phyloP scores from a whole-genome alignment of 2,888 invertebrate species.

The Ptychoptera contaminata region DNA sequence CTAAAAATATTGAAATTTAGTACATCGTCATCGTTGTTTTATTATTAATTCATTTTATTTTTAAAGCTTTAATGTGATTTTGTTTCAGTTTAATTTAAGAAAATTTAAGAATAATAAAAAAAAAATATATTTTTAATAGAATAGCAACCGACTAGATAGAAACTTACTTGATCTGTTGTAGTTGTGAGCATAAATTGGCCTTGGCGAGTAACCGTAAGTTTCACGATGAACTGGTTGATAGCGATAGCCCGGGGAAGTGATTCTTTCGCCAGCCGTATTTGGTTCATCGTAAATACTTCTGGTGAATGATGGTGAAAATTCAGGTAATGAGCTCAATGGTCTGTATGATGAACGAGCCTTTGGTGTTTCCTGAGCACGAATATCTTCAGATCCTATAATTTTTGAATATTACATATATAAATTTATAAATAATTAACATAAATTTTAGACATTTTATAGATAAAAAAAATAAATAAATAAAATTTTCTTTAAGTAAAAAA shows the following conservation, averaged over 20 bases:
- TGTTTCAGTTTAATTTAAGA: too few species aligned
- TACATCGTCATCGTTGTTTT: too few species aligned
- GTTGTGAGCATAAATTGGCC: slow-evolving; percentile 75
- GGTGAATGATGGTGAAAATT: slow-evolving; percentile 47
- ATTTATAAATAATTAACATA: slow-evolving; percentile 3
- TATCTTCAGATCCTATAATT: slow-evolving; percentile 68
- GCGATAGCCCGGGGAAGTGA: slow-evolving; percentile 77
- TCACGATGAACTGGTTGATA: slow-evolving; percentile 83
- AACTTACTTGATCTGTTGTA: slow-evolving; percentile 78
- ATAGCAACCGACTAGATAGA: slow-evolving; percentile 11
- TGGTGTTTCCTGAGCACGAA: slow-evolving; percentile 74
- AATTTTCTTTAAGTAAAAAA: slow-evolving; percentile 7
- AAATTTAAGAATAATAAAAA: too few species aligned
- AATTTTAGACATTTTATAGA: not conserved
- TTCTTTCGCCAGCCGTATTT: slow-evolving; percentile 54
- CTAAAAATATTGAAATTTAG: too few species aligned
- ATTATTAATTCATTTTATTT: too few species aligned
- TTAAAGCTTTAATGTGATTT: too few species aligned
- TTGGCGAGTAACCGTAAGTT: slow-evolving; percentile 77
- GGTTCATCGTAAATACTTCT: slow-evolving; percentile 84
- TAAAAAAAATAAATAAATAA: slow-evolving; percentile 1
- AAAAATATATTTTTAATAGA: too few species aligned
- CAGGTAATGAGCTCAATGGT: slow-evolving; percentile 57
- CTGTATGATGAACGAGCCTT: slow-evolving; percentile 42
- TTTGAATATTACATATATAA: slow-evolving; percentile 1